These are phyloP conservation scores for Gambusia holbrooki DNA, from an alignment of 2,113 vertebrate species.

Conservation along the genomic window DNA sequence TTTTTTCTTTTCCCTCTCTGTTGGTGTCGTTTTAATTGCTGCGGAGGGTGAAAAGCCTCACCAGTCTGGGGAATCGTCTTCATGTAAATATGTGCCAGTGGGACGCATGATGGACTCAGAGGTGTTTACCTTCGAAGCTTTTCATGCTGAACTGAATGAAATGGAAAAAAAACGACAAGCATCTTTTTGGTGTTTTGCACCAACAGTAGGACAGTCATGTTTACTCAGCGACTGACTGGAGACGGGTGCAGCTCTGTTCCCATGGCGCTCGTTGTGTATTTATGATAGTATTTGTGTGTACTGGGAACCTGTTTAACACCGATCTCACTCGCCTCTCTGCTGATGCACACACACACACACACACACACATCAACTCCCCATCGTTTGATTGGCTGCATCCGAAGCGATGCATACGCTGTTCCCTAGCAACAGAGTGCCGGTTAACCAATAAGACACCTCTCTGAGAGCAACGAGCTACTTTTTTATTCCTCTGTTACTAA, in stretches of 20 bases:
- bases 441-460: conserved; percentile 77
- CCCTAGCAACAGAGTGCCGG: conserved; percentile 81
- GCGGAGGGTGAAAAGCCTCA: background rate
- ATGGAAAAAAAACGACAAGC: background rate
- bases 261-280: conserved; percentile 34
- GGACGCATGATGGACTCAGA: conserved; percentile 30
- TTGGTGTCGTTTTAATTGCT: background rate
- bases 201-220: background rate
- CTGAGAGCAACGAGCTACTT: conserved; percentile 74
- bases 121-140: conserved; percentile 14
- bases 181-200: background rate
- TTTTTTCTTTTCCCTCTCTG: background rate
- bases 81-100: conserved; percentile 31
- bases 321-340: conserved; percentile 72
- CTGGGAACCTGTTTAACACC: conserved; percentile 72
- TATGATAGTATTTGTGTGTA: conserved; percentile 60
- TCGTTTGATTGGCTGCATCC: conserved; percentile 75
- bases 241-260: conserved; percentile 6
- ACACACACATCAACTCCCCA: conserved; percentile 48
- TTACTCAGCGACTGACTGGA: background rate
- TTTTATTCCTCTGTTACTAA: conserved; percentile 83
- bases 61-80: conserved; percentile 11
- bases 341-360: conserved; percentile 59
- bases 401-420: conserved; percentile 83
- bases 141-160: background rate